Percentiles rank a stretch among this genome's conserved stretches.
These are phyloP conservation scores for Tinamus major DNA, from an alignment of 2,797 vertebrate genomes.

Conservation along the genomic window DNA sequence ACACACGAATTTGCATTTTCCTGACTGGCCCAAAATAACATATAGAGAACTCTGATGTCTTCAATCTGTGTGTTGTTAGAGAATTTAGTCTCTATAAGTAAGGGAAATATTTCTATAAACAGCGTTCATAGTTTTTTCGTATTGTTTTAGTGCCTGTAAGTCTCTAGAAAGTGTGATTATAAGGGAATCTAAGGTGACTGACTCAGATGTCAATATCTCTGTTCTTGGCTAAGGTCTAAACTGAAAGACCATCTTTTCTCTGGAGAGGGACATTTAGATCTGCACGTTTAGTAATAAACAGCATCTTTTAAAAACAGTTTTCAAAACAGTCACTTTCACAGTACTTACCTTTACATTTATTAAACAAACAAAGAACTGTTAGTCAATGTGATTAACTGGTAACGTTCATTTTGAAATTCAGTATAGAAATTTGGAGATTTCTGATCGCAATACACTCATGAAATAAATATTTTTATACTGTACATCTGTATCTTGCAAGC, in stretches of 20 bases:
- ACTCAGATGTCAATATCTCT: neutral
- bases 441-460: neutral
- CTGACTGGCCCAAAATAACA: neutral
- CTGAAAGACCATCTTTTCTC: neutral
- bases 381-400: neutral
- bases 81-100: neutral
- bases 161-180: neutral
- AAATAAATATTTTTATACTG: neutral
- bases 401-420: neutral
- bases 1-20: neutral
- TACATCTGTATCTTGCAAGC: neutral
- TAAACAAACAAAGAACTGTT: neutral
- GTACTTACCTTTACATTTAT: neutral
- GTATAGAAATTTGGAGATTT: neutral
- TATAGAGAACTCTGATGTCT: neutral
- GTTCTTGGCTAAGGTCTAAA: neutral
- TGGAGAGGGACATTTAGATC: neutral
- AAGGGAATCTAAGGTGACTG: neutral
- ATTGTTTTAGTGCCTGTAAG: neutral
- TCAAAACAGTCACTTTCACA: neutral
- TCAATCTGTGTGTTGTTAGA: neutral
- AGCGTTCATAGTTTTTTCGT: neutral
- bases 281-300: neutral
- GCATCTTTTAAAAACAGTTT: neutral
- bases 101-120: neutral